Base-by-base conservation (phyloP, 1,140 invertebrate species). In the Lysiphlebus fabarum region DNA sequence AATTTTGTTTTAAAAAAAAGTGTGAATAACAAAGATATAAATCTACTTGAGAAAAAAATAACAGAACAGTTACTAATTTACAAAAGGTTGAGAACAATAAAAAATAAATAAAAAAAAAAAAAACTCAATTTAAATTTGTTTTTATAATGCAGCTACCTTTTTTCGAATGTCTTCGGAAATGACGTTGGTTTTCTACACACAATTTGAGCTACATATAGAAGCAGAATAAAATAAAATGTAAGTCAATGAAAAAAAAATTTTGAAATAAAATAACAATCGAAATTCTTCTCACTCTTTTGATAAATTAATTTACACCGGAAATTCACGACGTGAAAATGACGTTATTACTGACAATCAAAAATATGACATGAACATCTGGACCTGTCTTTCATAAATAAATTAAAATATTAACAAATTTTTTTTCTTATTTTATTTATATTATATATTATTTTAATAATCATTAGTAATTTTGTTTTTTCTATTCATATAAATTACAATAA, bases 291-390 rank as follows among this genome's bases (percentile, higher is more conserved):
- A 37, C n/a, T n/a, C 42, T 36, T 41, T 44, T 74, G 72, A 75
- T 75, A 74, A 74, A 75, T 75, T 75, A 74, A 75, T 75, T 75
- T 71, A 63, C 68, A 69, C 72, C 67, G 71, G 73, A 74, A 75
- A 70, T 64, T 58, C 42, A 70, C 71, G 72, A 73, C 73, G 67
- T 63, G 67, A 64, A 73, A 74, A 73, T 71, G 65, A 68, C 71
- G 71, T 67, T 63, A 67, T 75, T 73, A 75, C 66, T 57, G 53
- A 64, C 66, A 56, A 56, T 50, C 54, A 54, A 57, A 9, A 33
- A 6, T 14, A 14, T 47, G 45, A 33, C 7, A 12, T 37, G 54
- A 56, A 44, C 54, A 56, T 44, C 43, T 40, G 17, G 54, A n/a
- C 26, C 11, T 40, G 12, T 8, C 33, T 48, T 49, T 49, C 33